phyloP scores from a whole-genome alignment of 2,797 vertebrate genomes.

The Gila robusta region DNA sequence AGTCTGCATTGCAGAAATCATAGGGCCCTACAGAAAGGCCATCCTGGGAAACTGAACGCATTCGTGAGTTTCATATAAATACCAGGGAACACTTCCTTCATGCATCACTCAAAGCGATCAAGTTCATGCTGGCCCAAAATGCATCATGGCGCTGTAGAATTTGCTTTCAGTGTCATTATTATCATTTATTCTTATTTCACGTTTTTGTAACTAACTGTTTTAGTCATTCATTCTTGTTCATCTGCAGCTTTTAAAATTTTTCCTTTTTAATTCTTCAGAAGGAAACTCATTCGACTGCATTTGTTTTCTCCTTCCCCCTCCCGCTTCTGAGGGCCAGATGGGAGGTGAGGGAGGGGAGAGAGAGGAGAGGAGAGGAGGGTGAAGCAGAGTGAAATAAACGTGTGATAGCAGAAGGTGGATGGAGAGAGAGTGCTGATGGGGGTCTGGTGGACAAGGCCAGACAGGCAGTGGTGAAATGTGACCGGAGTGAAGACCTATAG shows the following conservation, averaged over 20 bases:
- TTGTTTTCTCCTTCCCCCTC: slow-evolving; percentile 50
- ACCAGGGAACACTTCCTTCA: background rate
- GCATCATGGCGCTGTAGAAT: background rate
- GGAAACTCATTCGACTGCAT: background rate
- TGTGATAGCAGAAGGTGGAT: slow-evolving; percentile 50
- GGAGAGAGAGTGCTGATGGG: slow-evolving; percentile 15
- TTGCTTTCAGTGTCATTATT: background rate
- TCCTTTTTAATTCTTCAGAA: background rate
- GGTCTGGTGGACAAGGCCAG: slow-evolving; percentile 10
- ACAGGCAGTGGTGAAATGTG: slow-evolving; percentile 64
- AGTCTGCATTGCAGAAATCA: background rate
- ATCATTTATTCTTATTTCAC: background rate
- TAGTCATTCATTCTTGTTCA: background rate
- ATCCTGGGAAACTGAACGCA: background rate
- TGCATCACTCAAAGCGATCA: background rate
- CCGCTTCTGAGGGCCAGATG: slow-evolving; percentile 62
- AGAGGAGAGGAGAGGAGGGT: slow-evolving; percentile 40
- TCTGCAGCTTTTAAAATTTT: background rate
- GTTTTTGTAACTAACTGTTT: background rate
- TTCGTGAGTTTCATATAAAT: background rate
- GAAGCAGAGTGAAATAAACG: slow-evolving; percentile 43
- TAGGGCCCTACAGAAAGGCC: slow-evolving; percentile 13
- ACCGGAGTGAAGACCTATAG: slow-evolving; percentile 16
- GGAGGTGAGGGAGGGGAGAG: slow-evolving; percentile 48
- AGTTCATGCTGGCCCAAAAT: slow-evolving; percentile 12